Percentiles rank a stretch among this genome's conserved stretches.
Evolutionary conservation across 64 coral and sea anemone species (phyloP).

Genomic region (Stichodactyla mertensii): DNA sequence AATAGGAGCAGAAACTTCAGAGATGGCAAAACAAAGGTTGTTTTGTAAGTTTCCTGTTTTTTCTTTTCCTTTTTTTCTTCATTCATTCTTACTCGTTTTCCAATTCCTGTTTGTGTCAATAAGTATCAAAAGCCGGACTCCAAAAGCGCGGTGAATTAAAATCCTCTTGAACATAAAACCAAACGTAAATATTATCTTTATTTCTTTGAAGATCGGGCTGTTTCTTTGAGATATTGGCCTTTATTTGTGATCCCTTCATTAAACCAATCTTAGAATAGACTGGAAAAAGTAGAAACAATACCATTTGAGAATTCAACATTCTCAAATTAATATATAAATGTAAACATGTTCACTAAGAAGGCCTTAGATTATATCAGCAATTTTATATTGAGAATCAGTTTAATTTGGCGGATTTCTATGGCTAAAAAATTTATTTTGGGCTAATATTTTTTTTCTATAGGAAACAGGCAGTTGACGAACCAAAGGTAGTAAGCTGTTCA

Average conservation of each 20-base stretch:
- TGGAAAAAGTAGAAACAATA: not conserved
- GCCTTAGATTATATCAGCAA: not conserved
- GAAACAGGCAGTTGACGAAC: conserved; percentile 19
- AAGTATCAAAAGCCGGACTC: not conserved
- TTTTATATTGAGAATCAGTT: conserved; percentile 3
- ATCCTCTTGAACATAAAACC: conserved; percentile 3
- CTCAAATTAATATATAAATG: conserved; percentile 15
- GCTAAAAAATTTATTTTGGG: not conserved
- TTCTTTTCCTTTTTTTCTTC: not conserved
- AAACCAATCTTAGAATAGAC: conserved; percentile 20
- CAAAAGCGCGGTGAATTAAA: not conserved
- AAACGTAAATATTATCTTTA: conserved; percentile 20
- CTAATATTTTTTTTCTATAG: conserved; percentile 21
- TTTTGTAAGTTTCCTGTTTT: not conserved
- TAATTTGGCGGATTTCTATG: conserved; percentile 12
- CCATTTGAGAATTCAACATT: not conserved
- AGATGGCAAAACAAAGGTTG: not conserved
- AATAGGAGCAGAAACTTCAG: not conserved
- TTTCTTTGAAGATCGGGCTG: conserved; percentile 4
- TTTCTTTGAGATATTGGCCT: conserved; percentile 8
- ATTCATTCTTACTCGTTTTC: not conserved
- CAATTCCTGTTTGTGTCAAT: not conserved
- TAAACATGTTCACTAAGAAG: not conserved
- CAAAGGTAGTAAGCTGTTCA: conserved; percentile 52
- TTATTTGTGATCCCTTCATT: conserved; percentile 13